These are phyloP conservation scores for Archips crataeganus DNA, from an alignment of 2,888 invertebrate genomes.

Conservation along the genomic window DNA sequence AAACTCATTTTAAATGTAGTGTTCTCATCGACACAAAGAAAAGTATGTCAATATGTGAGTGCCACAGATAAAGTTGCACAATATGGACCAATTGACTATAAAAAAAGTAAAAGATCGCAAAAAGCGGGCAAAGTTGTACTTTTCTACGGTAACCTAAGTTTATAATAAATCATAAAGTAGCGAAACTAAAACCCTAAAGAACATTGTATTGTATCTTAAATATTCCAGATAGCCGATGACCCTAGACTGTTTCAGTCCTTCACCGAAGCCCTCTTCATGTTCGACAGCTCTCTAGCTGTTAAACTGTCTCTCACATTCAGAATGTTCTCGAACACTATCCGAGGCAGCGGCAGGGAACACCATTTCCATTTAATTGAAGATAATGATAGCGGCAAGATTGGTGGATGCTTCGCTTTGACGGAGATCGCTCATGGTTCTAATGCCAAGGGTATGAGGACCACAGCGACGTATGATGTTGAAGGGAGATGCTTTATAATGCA, in stretches of 20 bases:
- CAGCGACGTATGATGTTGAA: slow-evolving; percentile 91
- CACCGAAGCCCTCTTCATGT: slow-evolving; percentile 84
- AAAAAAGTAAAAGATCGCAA: too few species aligned
- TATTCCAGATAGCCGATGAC: slow-evolving; percentile 75
- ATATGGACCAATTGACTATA: too few species aligned
- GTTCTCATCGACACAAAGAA: too few species aligned
- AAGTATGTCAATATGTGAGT: too few species aligned
- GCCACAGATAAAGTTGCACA: too few species aligned
- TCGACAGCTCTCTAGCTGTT: slow-evolving; percentile 87
- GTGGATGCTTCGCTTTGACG: slow-evolving; percentile 92
- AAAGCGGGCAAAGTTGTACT: too few species aligned
- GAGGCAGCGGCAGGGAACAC: slow-evolving; percentile 88
- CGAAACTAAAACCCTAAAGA: too few species aligned
- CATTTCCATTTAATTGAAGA: slow-evolving; percentile 85
- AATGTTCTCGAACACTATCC: slow-evolving; percentile 88
- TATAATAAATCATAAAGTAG: too few species aligned
- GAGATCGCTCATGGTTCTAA: slow-evolving; percentile 97
- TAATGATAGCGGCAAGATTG: slow-evolving; percentile 65
- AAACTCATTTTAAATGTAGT: too few species aligned
- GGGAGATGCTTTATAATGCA: slow-evolving; percentile 92
- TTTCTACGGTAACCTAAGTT: too few species aligned
- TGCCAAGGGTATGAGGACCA: slow-evolving; percentile 94
- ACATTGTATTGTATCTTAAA: not conserved
- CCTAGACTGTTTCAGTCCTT: slow-evolving; percentile 81
- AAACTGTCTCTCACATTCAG: slow-evolving; percentile 88